Percentiles rank a stretch among this genome's conserved stretches.
phyloP scores from a whole-genome alignment of 2,888 invertebrate species.

The Anthrax anthrax region DNA sequence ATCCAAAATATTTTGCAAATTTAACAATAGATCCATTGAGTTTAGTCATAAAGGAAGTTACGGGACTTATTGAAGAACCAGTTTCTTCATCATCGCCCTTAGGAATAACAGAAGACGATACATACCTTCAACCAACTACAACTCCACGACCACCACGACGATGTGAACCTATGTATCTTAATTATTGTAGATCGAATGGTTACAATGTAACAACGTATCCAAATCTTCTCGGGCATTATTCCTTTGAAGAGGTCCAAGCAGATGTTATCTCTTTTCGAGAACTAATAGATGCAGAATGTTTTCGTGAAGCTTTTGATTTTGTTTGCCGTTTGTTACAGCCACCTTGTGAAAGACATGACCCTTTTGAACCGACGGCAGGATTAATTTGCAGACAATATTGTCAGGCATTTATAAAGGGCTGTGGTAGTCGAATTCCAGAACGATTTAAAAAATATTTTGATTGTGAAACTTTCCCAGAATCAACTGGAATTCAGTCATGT shows the following conservation, averaged over 20 bases:
- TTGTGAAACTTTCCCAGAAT: constrained; percentile 67
- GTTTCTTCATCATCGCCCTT: constrained; percentile 31
- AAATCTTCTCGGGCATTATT: constrained; percentile 50
- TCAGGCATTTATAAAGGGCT: constrained; percentile 68
- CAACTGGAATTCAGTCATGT: constrained; percentile 58
- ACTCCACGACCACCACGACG: constrained; percentile 43
- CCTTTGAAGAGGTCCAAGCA: constrained; percentile 46
- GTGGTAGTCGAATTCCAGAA: constrained; percentile 58
- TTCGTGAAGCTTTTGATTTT: constrained; percentile 74
- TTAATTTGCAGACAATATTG: constrained; percentile 63
- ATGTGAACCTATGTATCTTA: constrained; percentile 50
- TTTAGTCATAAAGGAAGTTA: constrained; percentile 45
- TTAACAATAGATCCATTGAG: constrained; percentile 50
- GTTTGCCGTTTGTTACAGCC: constrained; percentile 79
- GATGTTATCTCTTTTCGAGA: constrained; percentile 73
- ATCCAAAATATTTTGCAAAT: constrained; percentile 46
- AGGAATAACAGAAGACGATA: constrained; percentile 21
- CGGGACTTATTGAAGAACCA: constrained; percentile 30
- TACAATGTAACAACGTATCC: constrained; percentile 76
- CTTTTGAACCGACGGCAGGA: constrained; percentile 34
- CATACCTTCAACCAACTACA: constrained; percentile 29
- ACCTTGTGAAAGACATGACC: constrained; percentile 53
- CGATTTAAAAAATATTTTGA: constrained; percentile 58
- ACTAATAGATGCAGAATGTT: constrained; percentile 83
- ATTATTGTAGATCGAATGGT: constrained; percentile 54